Percentiles rank a stretch among this genome's conserved stretches.
Conservation (phyloP, 2,888 invertebrate species). For the Flabesymbios commensalis region DNA sequence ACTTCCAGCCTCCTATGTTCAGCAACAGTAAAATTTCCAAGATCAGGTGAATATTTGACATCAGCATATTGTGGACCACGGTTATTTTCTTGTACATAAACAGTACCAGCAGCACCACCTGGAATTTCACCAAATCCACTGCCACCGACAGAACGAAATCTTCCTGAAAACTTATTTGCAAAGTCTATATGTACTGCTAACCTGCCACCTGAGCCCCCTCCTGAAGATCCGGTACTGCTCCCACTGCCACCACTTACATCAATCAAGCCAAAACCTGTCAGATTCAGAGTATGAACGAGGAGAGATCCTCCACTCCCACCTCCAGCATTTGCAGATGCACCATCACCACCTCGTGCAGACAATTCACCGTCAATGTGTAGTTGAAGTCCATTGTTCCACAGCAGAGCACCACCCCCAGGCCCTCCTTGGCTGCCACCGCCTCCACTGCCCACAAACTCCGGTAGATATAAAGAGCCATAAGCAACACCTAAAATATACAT, state of each 20-base stretch:
- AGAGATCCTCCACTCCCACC: conserved; percentile 48
- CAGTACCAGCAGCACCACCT: conserved; percentile 47
- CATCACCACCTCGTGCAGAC: conserved; percentile 37
- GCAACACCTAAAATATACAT: conserved; percentile 13
- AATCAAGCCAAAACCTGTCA: conserved; percentile 44
- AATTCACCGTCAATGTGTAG: conserved; percentile 43
- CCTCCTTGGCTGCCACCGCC: conserved; percentile 43
- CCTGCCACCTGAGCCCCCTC: conserved; percentile 45
- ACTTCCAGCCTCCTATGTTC: conserved; percentile 38
- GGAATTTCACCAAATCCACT: conserved; percentile 35
- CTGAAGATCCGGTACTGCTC: conserved; percentile 30
- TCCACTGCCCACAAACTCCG: conserved; percentile 40
- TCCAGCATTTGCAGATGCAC: conserved; percentile 37
- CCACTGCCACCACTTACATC: conserved; percentile 42
- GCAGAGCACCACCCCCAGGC: conserved; percentile 43
- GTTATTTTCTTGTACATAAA: conserved; percentile 43
- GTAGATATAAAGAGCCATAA: conserved; percentile 43
- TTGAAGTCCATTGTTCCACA: conserved; percentile 40
- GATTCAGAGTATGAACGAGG: conserved; percentile 41
- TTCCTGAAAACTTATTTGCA: conserved; percentile 39
- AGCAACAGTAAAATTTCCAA: conserved; percentile 26
- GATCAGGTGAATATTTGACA: conserved; percentile 40
- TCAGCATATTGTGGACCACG: conserved; percentile 49
- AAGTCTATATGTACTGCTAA: conserved; percentile 40
- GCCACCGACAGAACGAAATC: conserved; percentile 40